Percentiles rank a stretch among this genome's conserved stretches.
These are phyloP conservation scores for Tholera decimalis DNA, from an alignment of 2,888 invertebrate genomes.

Conservation along the genomic window DNA sequence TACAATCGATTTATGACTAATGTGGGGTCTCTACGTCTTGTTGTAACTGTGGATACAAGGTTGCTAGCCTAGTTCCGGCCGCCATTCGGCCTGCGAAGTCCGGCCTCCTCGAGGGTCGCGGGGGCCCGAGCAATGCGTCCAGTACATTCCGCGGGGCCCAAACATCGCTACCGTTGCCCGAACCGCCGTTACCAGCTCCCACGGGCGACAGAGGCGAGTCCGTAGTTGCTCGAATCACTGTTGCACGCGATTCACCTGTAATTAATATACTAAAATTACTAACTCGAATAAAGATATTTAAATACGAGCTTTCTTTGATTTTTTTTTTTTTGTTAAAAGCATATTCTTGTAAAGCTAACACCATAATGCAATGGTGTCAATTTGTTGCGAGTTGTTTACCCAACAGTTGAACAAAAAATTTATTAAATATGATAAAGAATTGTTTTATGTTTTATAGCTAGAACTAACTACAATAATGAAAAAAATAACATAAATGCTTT, in stretches of 20 bases:
- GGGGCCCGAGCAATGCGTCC: constrained; percentile 90
- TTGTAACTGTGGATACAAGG: constrained; percentile 94
- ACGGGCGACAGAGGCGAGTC: constrained; percentile 97
- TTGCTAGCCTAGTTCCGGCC: constrained; percentile 92
- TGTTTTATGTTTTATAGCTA: too few species aligned
- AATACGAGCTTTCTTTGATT: not conserved
- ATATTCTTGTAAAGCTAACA: too few species aligned
- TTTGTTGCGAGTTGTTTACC: too few species aligned
- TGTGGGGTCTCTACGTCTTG: constrained; percentile 83
- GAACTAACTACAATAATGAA: too few species aligned
- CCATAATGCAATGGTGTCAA: too few species aligned
- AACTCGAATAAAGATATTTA: not conserved
- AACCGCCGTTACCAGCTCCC: constrained; percentile 85
- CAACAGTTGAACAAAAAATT: too few species aligned
- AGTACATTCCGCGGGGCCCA: constrained; percentile 89
- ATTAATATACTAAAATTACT: constrained; percentile 26
- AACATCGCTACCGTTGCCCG: constrained; percentile 73
- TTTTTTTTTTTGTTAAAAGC: too few species aligned
- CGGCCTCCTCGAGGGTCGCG: constrained; percentile 88
- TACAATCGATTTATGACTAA: constrained; percentile 50
- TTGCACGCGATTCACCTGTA: constrained; percentile 84
- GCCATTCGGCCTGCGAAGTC: constrained; percentile 94
- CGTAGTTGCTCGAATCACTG: constrained; percentile 93
- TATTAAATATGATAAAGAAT: too few species aligned
- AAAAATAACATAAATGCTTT: too few species aligned